phyloP scores from a whole-genome alignment of 2,113 vertebrate genomes.

The Pomatorhinus ruficollis region DNA sequence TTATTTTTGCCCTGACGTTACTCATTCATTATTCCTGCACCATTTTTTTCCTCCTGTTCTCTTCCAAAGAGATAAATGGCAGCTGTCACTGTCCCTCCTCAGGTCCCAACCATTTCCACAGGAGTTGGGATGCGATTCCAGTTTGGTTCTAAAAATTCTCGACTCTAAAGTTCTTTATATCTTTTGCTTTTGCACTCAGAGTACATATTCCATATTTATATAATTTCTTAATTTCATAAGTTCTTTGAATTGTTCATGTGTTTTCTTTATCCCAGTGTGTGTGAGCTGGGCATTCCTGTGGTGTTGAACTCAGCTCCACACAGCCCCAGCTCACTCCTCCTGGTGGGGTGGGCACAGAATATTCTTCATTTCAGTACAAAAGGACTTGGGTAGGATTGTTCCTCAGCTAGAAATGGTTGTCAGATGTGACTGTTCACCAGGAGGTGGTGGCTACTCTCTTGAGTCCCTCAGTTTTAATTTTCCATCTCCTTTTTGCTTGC shows the following conservation, averaged over 20 bases:
- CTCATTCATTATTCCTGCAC: constrained; percentile 36
- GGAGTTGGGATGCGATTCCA: not conserved
- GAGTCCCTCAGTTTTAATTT: not conserved
- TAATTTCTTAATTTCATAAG: not conserved
- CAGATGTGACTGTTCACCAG: not conserved
- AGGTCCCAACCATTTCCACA: not conserved
- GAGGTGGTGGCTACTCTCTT: rapidly evolving
- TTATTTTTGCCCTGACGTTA: constrained; percentile 56
- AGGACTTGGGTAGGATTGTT: not conserved
- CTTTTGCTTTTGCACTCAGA: not conserved
- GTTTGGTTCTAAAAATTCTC: not conserved
- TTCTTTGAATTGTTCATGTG: not conserved
- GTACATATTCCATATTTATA: not conserved
- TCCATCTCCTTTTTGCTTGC: not conserved
- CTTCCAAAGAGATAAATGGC: constrained; percentile 20
- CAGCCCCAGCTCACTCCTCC: not conserved
- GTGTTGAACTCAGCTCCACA: not conserved
- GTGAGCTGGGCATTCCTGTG: not conserved
- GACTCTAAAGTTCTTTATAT: rapidly evolving
- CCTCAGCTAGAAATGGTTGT: not conserved
- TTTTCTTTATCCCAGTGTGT: not conserved
- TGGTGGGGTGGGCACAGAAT: not conserved
- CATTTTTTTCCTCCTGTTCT: not conserved
- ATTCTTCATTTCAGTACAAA: not conserved
- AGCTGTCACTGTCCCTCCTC: not conserved